Percentiles rank a stretch among this genome's conserved stretches.
Evolutionary conservation across 2,888 invertebrate genomes (phyloP).

Genomic region (Stenodera caucasica): DNA sequence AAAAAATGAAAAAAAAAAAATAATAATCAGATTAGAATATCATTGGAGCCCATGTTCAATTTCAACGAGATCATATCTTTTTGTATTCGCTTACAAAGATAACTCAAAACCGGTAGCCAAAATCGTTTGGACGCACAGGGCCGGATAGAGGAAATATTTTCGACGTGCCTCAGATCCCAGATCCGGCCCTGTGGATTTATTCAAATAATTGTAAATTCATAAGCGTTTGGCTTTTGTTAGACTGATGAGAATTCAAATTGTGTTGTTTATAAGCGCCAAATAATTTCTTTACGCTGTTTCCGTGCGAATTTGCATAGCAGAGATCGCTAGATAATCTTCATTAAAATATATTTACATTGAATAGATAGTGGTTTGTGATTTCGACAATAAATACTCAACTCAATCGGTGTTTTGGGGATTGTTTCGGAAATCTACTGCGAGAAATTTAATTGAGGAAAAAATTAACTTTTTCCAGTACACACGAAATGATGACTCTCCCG

Average conservation of each 20-base stretch:
- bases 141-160: too few species aligned
- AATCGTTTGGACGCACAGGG: too few species aligned
- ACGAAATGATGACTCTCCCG: too few species aligned
- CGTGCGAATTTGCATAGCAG: neutral
- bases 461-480: too few species aligned
- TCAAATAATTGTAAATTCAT: neutral
- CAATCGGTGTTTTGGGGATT: neutral
- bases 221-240: neutral
- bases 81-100: too few species aligned
- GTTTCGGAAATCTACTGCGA: neutral
- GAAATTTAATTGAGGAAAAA: too few species aligned
- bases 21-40: neutral
- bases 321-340: neutral
- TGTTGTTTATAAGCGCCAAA: neutral
- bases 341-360: neutral
- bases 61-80: neutral
- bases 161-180: too few species aligned
- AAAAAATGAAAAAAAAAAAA: conserved; percentile 7
- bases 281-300: neutral
- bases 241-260: neutral
- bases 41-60: neutral
- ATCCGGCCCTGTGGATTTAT: too few species aligned
- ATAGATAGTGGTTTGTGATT: neutral
- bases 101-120: too few species aligned
- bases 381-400: neutral